Evolutionary conservation across 2,113 vertebrate species (phyloP).

Genomic region (Benitochromis conjunctus): DNA sequence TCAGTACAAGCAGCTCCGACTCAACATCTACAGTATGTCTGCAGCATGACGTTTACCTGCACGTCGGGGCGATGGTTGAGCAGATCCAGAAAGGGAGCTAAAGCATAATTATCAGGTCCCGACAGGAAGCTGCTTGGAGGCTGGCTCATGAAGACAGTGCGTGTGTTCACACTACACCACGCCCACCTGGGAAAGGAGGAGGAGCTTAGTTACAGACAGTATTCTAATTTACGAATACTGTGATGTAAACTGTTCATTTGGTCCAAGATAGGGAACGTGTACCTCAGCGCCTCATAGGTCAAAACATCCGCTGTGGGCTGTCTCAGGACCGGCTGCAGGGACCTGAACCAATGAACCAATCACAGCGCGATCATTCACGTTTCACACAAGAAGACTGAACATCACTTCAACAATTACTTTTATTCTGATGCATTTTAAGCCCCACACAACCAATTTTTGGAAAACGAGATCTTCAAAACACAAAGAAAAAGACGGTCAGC

Average conservation of each 20-base stretch:
- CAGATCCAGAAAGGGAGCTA: slow-evolving; percentile 91
- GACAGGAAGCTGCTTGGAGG: slow-evolving; percentile 72
- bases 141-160: slow-evolving; percentile 85
- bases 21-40: rapidly evolving
- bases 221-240: neutral
- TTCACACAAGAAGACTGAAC: rapidly evolving
- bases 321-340: slow-evolving; percentile 82
- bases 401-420: neutral
- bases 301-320: slow-evolving; percentile 71
- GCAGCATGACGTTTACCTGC: slow-evolving; percentile 73
- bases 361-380: neutral
- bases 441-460: neutral
- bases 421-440: neutral
- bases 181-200: slow-evolving; percentile 77
- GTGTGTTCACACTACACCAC: slow-evolving; percentile 93
- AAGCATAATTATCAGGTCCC: slow-evolving; percentile 79
- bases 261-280: neutral
- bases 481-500: too few relatives aligned
- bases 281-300: slow-evolving; percentile 77
- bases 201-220: neutral
- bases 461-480: neutral
- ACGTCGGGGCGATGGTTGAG: slow-evolving; percentile 87
- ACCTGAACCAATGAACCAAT: slow-evolving; percentile 36
- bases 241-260: neutral
- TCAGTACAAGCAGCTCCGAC: rapidly evolving